Evolutionary conservation across 2,888 invertebrate species (phyloP).

Genomic region (Cataglyphis cursor): DNA sequence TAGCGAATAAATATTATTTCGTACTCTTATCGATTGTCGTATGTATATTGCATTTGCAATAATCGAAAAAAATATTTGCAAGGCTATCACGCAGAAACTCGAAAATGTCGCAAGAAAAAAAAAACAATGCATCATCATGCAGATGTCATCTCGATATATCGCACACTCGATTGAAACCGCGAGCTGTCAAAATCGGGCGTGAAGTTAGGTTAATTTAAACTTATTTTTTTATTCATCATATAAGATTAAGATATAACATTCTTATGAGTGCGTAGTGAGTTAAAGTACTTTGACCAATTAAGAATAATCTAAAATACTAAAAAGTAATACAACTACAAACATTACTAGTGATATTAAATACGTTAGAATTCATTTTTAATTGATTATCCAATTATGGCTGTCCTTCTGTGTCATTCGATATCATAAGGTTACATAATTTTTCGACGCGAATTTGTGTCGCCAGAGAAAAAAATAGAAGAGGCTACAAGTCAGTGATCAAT

Average conservation of each 20-base stretch:
- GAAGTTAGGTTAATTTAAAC: constrained; percentile 1
- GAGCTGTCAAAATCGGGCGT: background rate
- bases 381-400: background rate
- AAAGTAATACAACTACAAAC: background rate
- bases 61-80: constrained; percentile 1
- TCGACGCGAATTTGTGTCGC: background rate
- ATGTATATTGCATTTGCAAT: constrained; percentile 44
- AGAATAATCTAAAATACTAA: background rate
- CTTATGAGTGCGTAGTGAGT: too few relatives aligned
- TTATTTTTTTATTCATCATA: background rate
- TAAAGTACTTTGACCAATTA: background rate
- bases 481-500: background rate
- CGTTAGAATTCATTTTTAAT: background rate
- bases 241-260: background rate
- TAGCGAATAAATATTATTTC: constrained; percentile 32
- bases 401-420: background rate
- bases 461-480: background rate
- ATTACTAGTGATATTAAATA: background rate
- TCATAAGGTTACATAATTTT: background rate
- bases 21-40: constrained; percentile 23
- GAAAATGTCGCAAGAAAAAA: constrained; percentile 22
- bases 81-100: background rate
- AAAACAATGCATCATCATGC: background rate
- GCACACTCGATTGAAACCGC: background rate
- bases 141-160: constrained; percentile 4